These are phyloP conservation scores for Hemibagrus guttatus DNA, from an alignment of 2,797 vertebrate genomes.

Conservation along the genomic window DNA sequence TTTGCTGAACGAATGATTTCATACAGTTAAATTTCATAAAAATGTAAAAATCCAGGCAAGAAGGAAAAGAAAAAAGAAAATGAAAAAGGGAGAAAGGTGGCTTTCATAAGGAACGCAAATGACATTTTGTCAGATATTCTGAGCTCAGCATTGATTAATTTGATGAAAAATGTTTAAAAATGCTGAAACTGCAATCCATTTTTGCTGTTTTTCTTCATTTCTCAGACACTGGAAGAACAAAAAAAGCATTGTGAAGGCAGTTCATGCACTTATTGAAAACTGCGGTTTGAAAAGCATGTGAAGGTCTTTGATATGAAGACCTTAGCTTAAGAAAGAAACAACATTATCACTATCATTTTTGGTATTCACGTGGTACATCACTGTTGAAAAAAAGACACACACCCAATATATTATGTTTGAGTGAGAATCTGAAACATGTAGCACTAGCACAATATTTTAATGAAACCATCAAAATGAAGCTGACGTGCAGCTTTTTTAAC, in stretches of 20 bases:
- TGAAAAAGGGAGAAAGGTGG: too few species aligned
- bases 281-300: conserved; percentile 35
- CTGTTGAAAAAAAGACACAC: background rate
- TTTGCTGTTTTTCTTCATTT: conserved; percentile 6
- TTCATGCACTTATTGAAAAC: background rate
- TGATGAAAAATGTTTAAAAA: background rate
- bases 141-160: conserved; percentile 5
- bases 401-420: background rate
- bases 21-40: background rate
- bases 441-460: background rate
- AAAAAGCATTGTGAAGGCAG: background rate
- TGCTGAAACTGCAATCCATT: background rate
- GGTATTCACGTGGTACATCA: background rate
- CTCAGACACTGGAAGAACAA: conserved; percentile 23
- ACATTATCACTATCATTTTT: background rate
- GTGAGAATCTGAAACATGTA: background rate
- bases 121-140: conserved; percentile 15
- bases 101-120: background rate
- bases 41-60: background rate
- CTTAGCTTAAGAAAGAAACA: conserved; percentile 3
- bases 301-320: conserved; percentile 44
- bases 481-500: background rate
- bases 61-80: background rate
- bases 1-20: conserved; percentile 5
- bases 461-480: background rate